These are phyloP conservation scores for Sinosuthora webbiana DNA, from an alignment of 2,113 vertebrate species.

Conservation along the genomic window DNA sequence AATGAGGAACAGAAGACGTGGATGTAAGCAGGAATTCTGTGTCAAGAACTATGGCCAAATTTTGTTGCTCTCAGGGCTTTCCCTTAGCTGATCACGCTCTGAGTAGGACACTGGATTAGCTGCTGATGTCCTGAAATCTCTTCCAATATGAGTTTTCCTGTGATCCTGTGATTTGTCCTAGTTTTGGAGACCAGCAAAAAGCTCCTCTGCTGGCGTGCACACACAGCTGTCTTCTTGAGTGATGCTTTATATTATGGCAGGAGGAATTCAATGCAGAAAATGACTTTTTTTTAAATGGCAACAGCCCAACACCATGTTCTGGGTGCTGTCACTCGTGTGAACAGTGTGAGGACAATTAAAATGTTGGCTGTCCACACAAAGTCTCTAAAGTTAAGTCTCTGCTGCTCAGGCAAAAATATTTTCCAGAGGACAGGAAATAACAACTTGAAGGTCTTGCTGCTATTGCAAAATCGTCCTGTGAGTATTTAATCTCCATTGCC, in stretches of 20 bases:
- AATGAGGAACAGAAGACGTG: neutral
- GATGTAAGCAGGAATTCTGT: neutral
- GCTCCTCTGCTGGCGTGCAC: neutral
- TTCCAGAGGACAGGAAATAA: neutral
- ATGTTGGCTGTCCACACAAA: neutral
- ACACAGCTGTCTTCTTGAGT: neutral
- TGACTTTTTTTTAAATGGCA: neutral
- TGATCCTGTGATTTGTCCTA: neutral
- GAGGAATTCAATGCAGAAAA: neutral
- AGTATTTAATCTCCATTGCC: neutral
- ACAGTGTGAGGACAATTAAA: neutral
- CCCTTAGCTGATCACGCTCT: neutral
- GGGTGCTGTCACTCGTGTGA: neutral
- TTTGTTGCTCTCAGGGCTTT: neutral
- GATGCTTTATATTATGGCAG: neutral
- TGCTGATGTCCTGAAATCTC: neutral
- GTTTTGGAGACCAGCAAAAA: neutral
- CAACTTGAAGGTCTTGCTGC: neutral
- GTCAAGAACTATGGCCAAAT: neutral
- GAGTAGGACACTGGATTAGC: neutral
- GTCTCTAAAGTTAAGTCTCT: neutral
- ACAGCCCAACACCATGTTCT: neutral
- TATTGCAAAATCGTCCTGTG: neutral
- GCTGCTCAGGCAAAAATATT: neutral
- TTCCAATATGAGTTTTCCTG: neutral